Base-by-base conservation (phyloP, 1,140 invertebrate species). In the Platyscapa corneri region DNA sequence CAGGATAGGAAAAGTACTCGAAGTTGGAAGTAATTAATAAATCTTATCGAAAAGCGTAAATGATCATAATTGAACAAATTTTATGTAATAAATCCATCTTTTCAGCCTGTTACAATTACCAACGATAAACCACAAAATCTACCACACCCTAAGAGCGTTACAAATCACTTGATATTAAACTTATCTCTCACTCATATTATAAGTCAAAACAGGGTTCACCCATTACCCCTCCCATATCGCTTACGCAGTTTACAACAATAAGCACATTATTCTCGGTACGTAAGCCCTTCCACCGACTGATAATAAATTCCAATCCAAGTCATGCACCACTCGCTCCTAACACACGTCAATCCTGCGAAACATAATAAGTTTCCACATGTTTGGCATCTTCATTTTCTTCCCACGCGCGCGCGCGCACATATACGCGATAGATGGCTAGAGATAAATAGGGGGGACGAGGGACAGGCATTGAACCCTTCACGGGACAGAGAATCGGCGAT, bases 341-440 rank as follows among this genome's bases (percentile, higher is more conserved):
- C 42, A 34, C n/a, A 60, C 78, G 42, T 82, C 64, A 72, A 82
- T 82, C 30, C 3, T 64, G 32, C 12, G 32, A 5, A 81, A 34
- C 39, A 77, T 77, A 83, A 83, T 83, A 76, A 77, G 83, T 84
- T 84, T 78, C 83, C 83, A 67, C 83, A n/a, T n/a, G 83, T 78
- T 84, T 60, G 60, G 75, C 56, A n/a, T 65, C 82, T 83, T 67
- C n/a, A 46, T 64, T 76, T 60, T 23, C 5, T 12, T 46, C 6
- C 5, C 12, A 46, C 6, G 6, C 12, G 6, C 82, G 49, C 39
- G 56, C 39, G 64, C 39, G 23, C 56, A 0, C 30, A 16, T 32
- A 81, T 18, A 72, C 5, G n/a, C n/a, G 27, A 60, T 64, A n/a
- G 3, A 76, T n/a, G 34, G 53, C n/a, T 20, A 18, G 32, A 49